Conservation (phyloP, 2,888 invertebrate genomes). For the Drosophila paramelanica region DNA sequence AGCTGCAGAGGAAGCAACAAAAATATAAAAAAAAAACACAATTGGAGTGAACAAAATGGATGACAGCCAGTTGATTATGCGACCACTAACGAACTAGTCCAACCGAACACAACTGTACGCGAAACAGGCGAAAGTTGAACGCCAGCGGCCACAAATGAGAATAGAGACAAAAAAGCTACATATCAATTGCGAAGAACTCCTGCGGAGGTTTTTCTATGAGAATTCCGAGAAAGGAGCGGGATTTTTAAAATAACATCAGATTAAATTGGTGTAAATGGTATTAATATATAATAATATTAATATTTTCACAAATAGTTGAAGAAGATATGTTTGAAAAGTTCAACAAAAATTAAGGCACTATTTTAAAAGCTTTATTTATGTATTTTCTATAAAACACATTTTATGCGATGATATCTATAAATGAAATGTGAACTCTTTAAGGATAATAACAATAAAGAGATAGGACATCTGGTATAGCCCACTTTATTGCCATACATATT, state of each 20-base stretch:
- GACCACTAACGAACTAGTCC: slow-evolving; percentile 18
- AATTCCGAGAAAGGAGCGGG: too few relatives aligned
- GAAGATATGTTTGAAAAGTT: too few relatives aligned
- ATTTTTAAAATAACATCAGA: too few relatives aligned
- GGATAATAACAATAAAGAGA: background rate
- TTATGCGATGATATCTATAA: too few relatives aligned
- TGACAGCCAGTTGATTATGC: slow-evolving; percentile 31
- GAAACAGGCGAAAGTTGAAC: background rate
- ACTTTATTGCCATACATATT: too few relatives aligned
- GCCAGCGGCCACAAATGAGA: background rate
- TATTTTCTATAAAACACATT: too few relatives aligned
- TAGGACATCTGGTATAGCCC: background rate
- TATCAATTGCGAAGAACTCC: background rate
- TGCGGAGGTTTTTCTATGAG: too few relatives aligned
- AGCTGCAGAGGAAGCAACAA: background rate
- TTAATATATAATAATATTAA: too few relatives aligned
- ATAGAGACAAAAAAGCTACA: background rate
- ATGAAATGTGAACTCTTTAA: background rate
- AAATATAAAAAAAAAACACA: background rate
- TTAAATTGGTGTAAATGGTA: too few relatives aligned
- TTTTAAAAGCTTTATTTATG: too few relatives aligned
- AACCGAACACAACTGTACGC: slow-evolving; percentile 13
- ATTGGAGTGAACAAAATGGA: slow-evolving; percentile 13
- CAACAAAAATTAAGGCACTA: too few relatives aligned
- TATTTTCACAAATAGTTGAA: too few relatives aligned